Percentiles rank a stretch among this genome's conserved stretches.
phyloP scores from a whole-genome alignment of 2,888 invertebrate species.

The Platycheirus rosarum region DNA sequence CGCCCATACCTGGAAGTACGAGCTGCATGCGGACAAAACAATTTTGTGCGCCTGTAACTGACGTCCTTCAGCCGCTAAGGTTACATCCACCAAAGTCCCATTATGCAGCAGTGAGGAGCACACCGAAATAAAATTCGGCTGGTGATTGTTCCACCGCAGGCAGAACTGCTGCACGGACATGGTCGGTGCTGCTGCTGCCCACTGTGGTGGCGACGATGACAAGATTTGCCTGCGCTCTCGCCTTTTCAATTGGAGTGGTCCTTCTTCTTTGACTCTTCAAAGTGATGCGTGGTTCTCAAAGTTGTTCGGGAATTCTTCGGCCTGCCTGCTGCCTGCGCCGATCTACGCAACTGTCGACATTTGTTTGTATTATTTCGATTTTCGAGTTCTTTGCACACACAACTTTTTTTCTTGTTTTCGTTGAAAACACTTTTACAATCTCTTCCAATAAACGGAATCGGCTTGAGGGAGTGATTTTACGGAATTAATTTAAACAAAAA shows the following conservation, averaged over 20 bases:
- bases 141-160: slow-evolving; percentile 96
- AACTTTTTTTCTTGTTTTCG: not conserved
- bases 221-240: slow-evolving; percentile 28
- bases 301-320: slow-evolving; percentile 6
- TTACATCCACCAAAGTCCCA: slow-evolving; percentile 94
- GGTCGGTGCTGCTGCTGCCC: slow-evolving; percentile 64
- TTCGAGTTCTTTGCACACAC: slow-evolving; percentile 11
- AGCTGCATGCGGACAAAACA: slow-evolving; percentile 94
- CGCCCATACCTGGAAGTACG: slow-evolving; percentile 91
- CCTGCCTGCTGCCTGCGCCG: slow-evolving; percentile 48
- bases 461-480: not conserved
- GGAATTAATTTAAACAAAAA: slow-evolving; percentile 20
- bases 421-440: slow-evolving; percentile 2
- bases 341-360: slow-evolving; percentile 49
- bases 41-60: slow-evolving; percentile 95
- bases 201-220: not conserved
- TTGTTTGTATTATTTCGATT: slow-evolving; percentile 46
- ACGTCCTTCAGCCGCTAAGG: slow-evolving; percentile 94
- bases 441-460: slow-evolving; percentile 26
- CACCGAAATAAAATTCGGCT: slow-evolving; percentile 95
- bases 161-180: slow-evolving; percentile 91
- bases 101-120: slow-evolving; percentile 92
- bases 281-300: slow-evolving; percentile 34
- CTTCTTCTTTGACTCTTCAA: slow-evolving; percentile 30
- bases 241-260: slow-evolving; percentile 30